Base-by-base conservation (phyloP, 2,888 invertebrate genomes). In the Drosophila pseudotalamancana region DNA sequence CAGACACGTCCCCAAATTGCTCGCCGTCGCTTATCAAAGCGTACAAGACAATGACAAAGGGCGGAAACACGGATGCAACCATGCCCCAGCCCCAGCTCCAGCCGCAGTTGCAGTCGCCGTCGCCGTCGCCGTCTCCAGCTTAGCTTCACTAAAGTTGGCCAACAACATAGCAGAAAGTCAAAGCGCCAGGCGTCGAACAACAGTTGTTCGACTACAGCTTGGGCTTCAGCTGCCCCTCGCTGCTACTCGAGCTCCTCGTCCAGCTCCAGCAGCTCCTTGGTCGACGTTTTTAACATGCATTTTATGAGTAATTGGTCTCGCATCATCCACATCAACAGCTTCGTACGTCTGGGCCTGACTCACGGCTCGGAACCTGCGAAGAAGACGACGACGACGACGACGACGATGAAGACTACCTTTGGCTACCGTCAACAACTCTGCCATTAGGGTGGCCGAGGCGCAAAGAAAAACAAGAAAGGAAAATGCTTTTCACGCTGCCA, bases 31-130 rank as follows among this genome's bases (percentile, higher is more conserved):
- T 83, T 83, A 87, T 83, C 83, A 87, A 82, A 74, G 56, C 73
- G 69, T 74, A 84, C 88, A 87, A 84, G 88, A 87, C 82, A 88
- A 89, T 88, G 89, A 88, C 89, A 88, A 87, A 89, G 84, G 82
- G 80, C 84, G 85, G 67, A 75, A 56, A 71, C 70, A 73, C 66
- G 64, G 70, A 56, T 56, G 42, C 67, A 49, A 9, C 16, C 59
- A 19, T n/a, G 46, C 32, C 21, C n/a, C n/a, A n/a, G 43, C 27
- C 8, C 59, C 19, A 43, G 19, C 32, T 27, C 29, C 43, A 48
- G n/a, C 16, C 32, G 8, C 12, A 45, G 45, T n/a, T 29, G 31
- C 53, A 40, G 40, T 19, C 37, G n/a, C 3, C n/a, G n/a, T n/a
- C n/a, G 5, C 16, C 11, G 32, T 21, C 54, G 25, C 42, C 3